These are phyloP conservation scores for Pseudococcus jackbeardsleyi DNA, from an alignment of 2,888 invertebrate genomes.

Conservation along the genomic window DNA sequence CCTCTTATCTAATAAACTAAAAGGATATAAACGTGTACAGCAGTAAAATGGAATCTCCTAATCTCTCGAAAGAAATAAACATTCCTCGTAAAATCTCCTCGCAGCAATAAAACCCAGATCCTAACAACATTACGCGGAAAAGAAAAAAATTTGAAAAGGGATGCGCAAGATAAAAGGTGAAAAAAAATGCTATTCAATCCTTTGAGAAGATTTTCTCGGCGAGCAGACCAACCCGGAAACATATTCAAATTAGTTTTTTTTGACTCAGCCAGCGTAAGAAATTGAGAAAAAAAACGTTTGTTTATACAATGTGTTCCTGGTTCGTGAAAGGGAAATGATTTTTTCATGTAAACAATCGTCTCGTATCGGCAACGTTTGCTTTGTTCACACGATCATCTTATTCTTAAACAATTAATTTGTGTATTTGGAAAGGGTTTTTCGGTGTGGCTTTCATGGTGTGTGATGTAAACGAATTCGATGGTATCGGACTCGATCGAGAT, in stretches of 20 bases:
- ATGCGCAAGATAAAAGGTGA: neutral
- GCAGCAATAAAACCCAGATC: constrained; percentile 36
- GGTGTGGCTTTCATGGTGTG: constrained; percentile 49
- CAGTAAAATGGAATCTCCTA: constrained; percentile 58
- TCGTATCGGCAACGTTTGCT: constrained; percentile 3
- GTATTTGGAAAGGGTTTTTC: constrained; percentile 21
- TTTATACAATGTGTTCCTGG: constrained; percentile 52
- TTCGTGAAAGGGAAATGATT: constrained; percentile 53
- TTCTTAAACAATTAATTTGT: constrained; percentile 37
- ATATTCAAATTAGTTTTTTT: constrained; percentile 54
- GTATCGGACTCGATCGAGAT: neutral
- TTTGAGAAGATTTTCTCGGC: constrained; percentile 6
- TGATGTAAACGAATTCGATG: constrained; percentile 23
- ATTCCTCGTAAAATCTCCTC: constrained; percentile 50
- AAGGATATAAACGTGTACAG: constrained; percentile 55
- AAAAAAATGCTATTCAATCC: constrained; percentile 27
- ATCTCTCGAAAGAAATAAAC: constrained; percentile 58
- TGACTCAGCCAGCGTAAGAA: neutral
- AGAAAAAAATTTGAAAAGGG: neutral
- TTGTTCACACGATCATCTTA: neutral
- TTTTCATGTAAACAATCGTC: constrained; percentile 31
- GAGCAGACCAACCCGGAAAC: constrained; percentile 9
- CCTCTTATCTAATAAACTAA: constrained; percentile 58
- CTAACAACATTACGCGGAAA: constrained; percentile 25
- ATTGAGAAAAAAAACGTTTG: neutral